phyloP scores from a whole-genome alignment of 1,140 invertebrate genomes.

The Papilio glaucus region DNA sequence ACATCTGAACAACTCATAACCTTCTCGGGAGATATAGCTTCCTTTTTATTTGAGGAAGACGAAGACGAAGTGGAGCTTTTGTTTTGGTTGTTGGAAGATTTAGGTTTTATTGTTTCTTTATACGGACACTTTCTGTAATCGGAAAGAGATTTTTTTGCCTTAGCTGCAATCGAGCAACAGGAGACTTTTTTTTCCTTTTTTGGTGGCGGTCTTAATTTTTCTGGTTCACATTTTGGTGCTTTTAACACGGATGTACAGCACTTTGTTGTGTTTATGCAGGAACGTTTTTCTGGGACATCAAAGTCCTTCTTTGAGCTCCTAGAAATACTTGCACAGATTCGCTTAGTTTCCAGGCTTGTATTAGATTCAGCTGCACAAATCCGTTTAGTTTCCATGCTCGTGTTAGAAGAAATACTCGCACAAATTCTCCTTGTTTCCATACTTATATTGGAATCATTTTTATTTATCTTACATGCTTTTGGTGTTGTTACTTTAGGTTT shows the following conservation, averaged over 20 bases:
- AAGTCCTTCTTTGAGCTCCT: not conserved
- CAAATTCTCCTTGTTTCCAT: conserved; percentile 1
- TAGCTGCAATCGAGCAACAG: not conserved
- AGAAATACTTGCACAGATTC: not conserved
- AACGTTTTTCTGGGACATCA: not conserved
- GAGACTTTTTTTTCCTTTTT: not conserved
- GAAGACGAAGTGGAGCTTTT: not conserved
- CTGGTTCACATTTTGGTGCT: not conserved
- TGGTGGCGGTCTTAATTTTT: not conserved
- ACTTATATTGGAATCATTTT: conserved; percentile 5
- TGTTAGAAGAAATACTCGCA: not conserved
- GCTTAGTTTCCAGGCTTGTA: not conserved
- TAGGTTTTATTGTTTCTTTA: not conserved
- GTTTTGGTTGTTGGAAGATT: not conserved
- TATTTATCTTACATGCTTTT: not conserved
- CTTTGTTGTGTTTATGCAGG: not conserved
- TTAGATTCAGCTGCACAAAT: not conserved
- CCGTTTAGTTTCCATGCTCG: not conserved
- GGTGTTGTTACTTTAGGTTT: not conserved
- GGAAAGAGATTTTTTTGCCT: not conserved
- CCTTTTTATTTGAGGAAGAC: not conserved
- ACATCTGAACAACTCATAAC: not conserved
- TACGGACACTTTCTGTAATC: not conserved
- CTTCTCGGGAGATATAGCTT: not conserved
- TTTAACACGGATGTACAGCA: conserved; percentile 1